Base-by-base conservation (phyloP, 2,888 invertebrate species). In the Cataglyphis albicans region DNA sequence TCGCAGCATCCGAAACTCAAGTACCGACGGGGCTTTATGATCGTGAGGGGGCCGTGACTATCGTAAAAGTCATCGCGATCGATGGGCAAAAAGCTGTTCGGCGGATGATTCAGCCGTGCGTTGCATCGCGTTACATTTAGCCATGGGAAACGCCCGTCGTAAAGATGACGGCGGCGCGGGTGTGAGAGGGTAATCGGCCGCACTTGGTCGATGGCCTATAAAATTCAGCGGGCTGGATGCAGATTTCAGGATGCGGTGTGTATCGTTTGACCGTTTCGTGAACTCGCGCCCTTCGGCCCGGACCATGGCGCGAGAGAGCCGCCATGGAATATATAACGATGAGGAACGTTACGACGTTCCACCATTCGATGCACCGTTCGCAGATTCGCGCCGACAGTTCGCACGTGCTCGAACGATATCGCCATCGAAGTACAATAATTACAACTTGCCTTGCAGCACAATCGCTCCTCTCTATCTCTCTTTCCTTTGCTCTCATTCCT, bases 1-100 rank as follows among this genome's bases (percentile, higher is more conserved):
- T 52, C 63, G 41, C 63, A 67, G 41, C 81, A 48, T 84, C 84
- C 89, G 72, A 85, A 85, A 84, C 80, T 83, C 68, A 35, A 41
- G 44, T 18, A 32, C 84, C 80, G 74, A 83, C 70, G 86, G 68
- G 82, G 68, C 89, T 93, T 93, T 93, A 93, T 92, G 93, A 91
- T 90, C 89, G 90, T 90, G 88, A 90, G 90, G 91, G 90, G 88
- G 88, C 88, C 88, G 86, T 87, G 91, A 88, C 90, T 91, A 92
- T 93, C 93, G 92, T 93, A 93, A 93, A 93, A 91, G 91, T 92
- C 91, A 92, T 92, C 92, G 91, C 91, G 91, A 93, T 93, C 92
- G 93, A 93, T 92, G 93, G 88, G 88, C 88, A 88, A 92, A 92
- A 91, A 91, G 88, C 86, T 82, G 74, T 74, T 84, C 70, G 84